Percentiles rank a stretch among this genome's conserved stretches.
Conservation (phyloP, 2,888 invertebrate species). For the Amblyteles armatorius region DNA sequence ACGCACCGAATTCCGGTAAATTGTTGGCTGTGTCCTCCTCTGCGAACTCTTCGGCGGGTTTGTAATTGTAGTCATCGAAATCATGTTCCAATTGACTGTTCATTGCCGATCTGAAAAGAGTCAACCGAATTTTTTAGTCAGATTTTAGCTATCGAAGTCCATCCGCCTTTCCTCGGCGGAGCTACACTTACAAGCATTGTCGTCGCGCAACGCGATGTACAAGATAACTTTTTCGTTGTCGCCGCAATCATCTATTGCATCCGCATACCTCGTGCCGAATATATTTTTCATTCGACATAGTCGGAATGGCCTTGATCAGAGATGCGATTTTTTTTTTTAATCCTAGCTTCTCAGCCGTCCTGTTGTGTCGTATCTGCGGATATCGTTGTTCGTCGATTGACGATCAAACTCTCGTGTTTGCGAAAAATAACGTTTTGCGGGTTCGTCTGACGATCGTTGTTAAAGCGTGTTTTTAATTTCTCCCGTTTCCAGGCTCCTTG, state of each 20-base stretch:
- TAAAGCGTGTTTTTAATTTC: not conserved
- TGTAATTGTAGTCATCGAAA: constrained; percentile 81
- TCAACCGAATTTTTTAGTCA: constrained; percentile 16
- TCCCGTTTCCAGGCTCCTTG: not conserved
- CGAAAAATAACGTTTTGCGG: not conserved
- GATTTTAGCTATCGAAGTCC: constrained; percentile 2
- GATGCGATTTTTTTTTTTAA: not conserved
- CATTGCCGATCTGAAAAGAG: constrained; percentile 82
- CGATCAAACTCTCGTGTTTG: not conserved
- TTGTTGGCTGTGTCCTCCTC: constrained; percentile 73
- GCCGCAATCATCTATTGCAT: constrained; percentile 25
- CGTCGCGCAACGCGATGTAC: constrained; percentile 53
- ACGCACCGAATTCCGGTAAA: constrained; percentile 79
- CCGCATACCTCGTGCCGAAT: not conserved
- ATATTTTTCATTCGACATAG: not conserved
- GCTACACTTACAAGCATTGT: constrained; percentile 63
- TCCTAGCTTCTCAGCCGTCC: not conserved
- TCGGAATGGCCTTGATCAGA: constrained; percentile 7
- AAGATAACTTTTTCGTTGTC: constrained; percentile 4
- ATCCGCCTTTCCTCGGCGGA: not conserved
- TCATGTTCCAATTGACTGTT: constrained; percentile 83
- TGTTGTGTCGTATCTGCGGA: not conserved
- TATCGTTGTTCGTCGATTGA: not conserved
- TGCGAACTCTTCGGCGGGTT: constrained; percentile 58
- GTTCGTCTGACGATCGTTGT: not conserved